phyloP scores from a whole-genome alignment of 1,140 invertebrate genomes.

The Drosophila sechellia region DNA sequence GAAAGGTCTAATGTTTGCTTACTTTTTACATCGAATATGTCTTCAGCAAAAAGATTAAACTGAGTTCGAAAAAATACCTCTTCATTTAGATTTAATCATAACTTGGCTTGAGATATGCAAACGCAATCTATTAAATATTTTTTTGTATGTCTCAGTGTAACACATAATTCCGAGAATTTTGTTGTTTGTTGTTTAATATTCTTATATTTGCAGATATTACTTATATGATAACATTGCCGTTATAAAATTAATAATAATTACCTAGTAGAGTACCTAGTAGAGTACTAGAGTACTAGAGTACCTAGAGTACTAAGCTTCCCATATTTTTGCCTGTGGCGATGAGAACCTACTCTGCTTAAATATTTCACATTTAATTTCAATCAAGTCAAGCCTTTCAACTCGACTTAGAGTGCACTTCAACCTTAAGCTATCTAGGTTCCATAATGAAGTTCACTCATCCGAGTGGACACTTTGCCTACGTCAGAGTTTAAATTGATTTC shows the following conservation, averaged over 20 bases:
- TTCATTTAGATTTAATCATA: no score
- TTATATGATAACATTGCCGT: background rate
- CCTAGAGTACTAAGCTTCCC: background rate
- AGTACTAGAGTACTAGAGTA: no score
- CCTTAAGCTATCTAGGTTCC: background rate
- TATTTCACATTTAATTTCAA: background rate
- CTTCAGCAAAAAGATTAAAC: no score
- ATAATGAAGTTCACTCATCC: conserved; percentile 25
- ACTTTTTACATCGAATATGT: background rate
- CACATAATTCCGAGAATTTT: no score
- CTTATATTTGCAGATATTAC: background rate
- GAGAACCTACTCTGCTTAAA: background rate
- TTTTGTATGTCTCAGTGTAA: no score
- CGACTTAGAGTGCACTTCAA: background rate
- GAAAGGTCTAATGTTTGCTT: background rate
- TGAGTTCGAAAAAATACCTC: no score
- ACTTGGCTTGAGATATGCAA: no score
- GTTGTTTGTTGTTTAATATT: no score
- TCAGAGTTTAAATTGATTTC: conserved; percentile 50
- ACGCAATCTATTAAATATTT: no score
- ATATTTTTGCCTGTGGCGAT: background rate
- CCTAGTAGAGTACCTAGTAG: no score
- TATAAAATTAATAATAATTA: conserved; percentile 1
- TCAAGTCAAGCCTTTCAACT: background rate
- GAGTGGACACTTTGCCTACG: conserved; percentile 17